phyloP scores from a whole-genome alignment of 2,888 invertebrate species.

The Drosophila hamatofila region DNA sequence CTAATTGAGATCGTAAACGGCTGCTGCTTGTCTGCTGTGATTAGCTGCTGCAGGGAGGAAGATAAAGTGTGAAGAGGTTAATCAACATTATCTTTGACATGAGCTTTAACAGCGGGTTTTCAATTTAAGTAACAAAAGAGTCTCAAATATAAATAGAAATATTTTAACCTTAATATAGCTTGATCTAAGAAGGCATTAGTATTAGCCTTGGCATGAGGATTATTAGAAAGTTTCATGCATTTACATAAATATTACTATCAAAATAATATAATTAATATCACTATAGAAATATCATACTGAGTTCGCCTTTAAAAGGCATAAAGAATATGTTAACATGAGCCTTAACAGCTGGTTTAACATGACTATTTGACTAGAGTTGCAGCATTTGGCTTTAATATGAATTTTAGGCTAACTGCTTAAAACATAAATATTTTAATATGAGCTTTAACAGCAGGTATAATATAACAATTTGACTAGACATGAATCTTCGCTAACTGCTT shows the following conservation, averaged over 20 bases:
- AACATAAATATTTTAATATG: too few relatives aligned
- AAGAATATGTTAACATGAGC: neutral
- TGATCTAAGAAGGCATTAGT: too few relatives aligned
- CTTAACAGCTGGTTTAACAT: neutral
- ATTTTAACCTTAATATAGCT: too few relatives aligned
- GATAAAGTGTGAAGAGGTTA: neutral
- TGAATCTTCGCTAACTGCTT: too few relatives aligned
- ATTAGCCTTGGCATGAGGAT: neutral
- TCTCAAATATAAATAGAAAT: too few relatives aligned
- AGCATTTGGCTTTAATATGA: neutral
- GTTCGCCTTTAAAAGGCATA: neutral
- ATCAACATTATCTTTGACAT: neutral
- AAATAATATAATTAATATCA: neutral
- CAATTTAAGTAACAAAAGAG: too few relatives aligned
- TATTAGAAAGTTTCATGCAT: neutral
- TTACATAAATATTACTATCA: neutral
- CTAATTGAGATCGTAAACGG: slow-evolving; percentile 61
- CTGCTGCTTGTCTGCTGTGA: slow-evolving; percentile 39
- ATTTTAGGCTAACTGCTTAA: too few relatives aligned
- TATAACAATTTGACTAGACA: too few relatives aligned
- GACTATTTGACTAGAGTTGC: neutral
- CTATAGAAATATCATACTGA: neutral
- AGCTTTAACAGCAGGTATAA: too few relatives aligned
- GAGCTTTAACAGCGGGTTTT: neutral
- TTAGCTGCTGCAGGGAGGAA: slow-evolving; percentile 11